Percentiles rank a stretch among this genome's conserved stretches.
phyloP scores from a whole-genome alignment of 2,797 vertebrate species.

The Cercopithecus petaurista region DNA sequence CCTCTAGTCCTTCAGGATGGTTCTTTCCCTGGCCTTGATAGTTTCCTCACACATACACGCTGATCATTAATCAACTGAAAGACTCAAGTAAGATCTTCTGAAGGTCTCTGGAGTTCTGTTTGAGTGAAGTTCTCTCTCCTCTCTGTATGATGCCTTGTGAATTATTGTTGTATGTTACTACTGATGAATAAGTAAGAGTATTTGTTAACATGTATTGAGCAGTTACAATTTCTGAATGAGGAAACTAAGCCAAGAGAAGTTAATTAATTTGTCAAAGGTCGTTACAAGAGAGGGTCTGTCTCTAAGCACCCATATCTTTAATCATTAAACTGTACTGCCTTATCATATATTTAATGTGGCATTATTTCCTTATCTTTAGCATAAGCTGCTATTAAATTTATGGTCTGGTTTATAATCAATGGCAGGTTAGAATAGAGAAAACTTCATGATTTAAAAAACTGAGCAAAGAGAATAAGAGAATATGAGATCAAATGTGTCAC shows the following conservation, averaged over 20 bases:
- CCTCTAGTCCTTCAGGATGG: background rate
- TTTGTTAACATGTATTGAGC: background rate
- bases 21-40: background rate
- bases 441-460: background rate
- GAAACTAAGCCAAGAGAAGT: background rate
- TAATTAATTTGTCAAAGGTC: background rate
- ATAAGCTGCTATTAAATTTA: background rate
- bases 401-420: background rate
- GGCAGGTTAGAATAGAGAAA: background rate
- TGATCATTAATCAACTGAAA: background rate
- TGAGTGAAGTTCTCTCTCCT: background rate
- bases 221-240: background rate
- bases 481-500: background rate
- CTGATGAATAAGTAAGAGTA: background rate
- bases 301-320: background rate
- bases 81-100: background rate
- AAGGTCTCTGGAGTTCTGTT: background rate
- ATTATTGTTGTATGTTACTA: background rate
- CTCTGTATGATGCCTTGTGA: background rate
- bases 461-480: background rate
- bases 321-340: background rate
- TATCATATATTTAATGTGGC: background rate
- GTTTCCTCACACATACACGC: background rate
- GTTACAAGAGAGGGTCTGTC: background rate
- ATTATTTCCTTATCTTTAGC: slow-evolving; percentile 23